These are phyloP conservation scores for Menura novaehollandiae DNA, from an alignment of 2,113 vertebrate genomes.

Conservation along the genomic window DNA sequence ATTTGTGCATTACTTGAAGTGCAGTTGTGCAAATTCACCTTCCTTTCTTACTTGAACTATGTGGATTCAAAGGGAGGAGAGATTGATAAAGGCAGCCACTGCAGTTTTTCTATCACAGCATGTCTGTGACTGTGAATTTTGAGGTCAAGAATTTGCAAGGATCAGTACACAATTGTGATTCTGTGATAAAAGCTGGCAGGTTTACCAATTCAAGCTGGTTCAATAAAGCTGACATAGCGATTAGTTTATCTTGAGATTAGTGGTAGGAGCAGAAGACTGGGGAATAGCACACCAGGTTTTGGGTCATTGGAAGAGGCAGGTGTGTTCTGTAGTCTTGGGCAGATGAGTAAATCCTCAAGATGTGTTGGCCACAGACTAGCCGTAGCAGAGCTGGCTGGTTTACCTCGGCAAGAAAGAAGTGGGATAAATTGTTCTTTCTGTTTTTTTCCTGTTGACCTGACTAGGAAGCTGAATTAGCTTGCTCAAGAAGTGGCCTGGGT, in stretches of 20 bases:
- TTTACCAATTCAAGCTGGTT: background rate
- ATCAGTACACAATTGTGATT: background rate
- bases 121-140: background rate
- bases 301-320: background rate
- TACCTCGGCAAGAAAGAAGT: background rate
- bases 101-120: background rate
- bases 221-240: background rate
- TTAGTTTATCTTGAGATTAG: background rate
- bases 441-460: background rate
- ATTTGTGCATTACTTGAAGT: background rate
- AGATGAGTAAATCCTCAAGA: background rate
- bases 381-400: background rate
- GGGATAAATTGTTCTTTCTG: background rate
- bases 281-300: background rate
- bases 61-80: background rate
- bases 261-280: background rate
- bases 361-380: background rate
- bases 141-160: background rate
- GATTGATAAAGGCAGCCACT: background rate
- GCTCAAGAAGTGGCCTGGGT: background rate
- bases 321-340: background rate
- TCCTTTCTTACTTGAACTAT: background rate
- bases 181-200: background rate
- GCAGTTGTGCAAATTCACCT: background rate
- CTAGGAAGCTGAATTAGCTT: background rate